Conservation (phyloP, 2,797 vertebrate species). For the Phaenicophaeus curvirostris region DNA sequence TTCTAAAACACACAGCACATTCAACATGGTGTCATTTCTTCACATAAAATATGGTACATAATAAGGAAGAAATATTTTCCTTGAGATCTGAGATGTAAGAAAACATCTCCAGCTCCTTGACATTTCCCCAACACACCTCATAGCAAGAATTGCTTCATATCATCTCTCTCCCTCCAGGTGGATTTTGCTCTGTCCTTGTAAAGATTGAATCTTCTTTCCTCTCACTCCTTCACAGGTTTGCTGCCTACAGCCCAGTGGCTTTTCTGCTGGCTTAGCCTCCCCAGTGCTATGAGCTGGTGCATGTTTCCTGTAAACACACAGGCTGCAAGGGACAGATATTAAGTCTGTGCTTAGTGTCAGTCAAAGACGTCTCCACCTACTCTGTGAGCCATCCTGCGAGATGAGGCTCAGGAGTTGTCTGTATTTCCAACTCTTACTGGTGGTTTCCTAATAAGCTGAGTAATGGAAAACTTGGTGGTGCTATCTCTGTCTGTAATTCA, state of each 20-base stretch:
- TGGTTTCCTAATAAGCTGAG: not conserved
- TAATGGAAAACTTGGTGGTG: not conserved
- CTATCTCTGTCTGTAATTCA: not conserved
- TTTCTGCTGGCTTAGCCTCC: fast-evolving
- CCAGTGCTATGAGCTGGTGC: fast-evolving
- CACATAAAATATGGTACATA: not conserved
- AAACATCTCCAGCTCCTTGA: not conserved
- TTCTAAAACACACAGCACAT: not conserved
- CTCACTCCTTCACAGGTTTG: not conserved
- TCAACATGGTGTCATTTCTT: not conserved
- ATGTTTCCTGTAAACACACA: not conserved
- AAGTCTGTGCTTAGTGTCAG: not conserved
- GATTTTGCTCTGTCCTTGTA: not conserved
- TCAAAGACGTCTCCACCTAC: not conserved
- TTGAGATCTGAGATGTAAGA: not conserved
- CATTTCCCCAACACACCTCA: fast-evolving
- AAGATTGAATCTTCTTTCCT: not conserved
- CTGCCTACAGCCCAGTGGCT: fast-evolving
- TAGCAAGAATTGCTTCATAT: not conserved
- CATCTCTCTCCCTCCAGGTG: fast-evolving
- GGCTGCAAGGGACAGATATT: not conserved
- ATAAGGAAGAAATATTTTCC: not conserved
- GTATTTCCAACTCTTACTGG: not conserved
- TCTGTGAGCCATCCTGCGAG: not conserved
- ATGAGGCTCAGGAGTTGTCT: not conserved